Evolutionary conservation across 2,113 vertebrate species (phyloP).

Genomic region (Centrocercus urophasianus): DNA sequence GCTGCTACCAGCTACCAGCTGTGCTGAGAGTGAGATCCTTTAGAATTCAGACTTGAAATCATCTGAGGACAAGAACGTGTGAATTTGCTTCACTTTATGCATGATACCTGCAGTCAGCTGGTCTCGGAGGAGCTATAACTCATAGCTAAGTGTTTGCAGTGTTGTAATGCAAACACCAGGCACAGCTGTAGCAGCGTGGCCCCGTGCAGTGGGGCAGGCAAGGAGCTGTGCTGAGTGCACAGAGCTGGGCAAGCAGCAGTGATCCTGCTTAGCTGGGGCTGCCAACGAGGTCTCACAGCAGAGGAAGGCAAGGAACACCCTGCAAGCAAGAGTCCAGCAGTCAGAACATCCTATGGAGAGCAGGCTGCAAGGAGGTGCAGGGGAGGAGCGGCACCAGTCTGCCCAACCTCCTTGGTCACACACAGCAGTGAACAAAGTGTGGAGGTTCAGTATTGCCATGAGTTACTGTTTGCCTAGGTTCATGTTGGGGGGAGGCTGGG

Average conservation of each 20-base stretch:
- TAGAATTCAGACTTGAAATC: neutral
- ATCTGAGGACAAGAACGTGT: neutral
- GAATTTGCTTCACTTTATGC: neutral
- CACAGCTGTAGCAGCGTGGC: neutral
- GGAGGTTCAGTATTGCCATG: neutral
- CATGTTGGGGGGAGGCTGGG: neutral
- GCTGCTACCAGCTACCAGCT: neutral
- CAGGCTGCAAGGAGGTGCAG: fast-evolving
- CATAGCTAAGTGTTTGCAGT: neutral
- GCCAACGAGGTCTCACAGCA: neutral
- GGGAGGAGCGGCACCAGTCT: neutral
- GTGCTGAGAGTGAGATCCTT: neutral
- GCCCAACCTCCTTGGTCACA: neutral
- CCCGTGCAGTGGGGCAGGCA: neutral
- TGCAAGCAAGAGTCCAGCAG: neutral
- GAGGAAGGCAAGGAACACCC: neutral
- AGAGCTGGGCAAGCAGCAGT: fast-evolving
- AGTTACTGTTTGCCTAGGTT: neutral
- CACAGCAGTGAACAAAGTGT: neutral
- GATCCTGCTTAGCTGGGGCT: fast-evolving
- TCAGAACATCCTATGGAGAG: fast-evolving
- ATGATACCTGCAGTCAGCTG: neutral
- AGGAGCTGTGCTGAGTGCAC: neutral
- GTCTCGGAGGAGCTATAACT: conserved; percentile 20
- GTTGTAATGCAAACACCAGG: neutral